These are phyloP conservation scores for Zele albiditarsus DNA, from an alignment of 2,888 invertebrate genomes.

Conservation along the genomic window DNA sequence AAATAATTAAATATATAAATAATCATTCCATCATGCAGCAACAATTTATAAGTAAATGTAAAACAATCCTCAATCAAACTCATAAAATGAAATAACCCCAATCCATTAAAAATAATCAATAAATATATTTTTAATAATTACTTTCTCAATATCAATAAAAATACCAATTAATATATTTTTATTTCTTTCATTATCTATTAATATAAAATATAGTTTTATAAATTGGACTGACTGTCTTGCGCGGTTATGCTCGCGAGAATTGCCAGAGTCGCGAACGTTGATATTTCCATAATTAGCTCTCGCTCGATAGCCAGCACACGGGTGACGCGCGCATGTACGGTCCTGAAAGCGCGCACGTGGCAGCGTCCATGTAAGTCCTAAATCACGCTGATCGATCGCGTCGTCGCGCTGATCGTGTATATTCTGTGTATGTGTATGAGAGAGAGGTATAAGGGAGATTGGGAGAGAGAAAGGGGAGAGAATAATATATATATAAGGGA, in stretches of 20 bases:
- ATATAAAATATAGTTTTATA: not conserved
- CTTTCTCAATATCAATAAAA: not conserved
- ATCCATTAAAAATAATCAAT: not conserved
- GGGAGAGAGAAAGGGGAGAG: slow-evolving; percentile 8
- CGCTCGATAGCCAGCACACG: slow-evolving; percentile 50
- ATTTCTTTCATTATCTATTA: not conserved
- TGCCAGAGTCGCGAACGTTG: slow-evolving; percentile 49
- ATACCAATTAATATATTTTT: not conserved
- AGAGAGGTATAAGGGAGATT: not conserved
- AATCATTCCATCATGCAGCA: not conserved
- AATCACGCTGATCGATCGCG: slow-evolving; percentile 49
- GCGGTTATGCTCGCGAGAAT: slow-evolving; percentile 39
- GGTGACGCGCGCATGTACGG: slow-evolving; percentile 49
- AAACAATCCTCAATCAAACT: too few relatives aligned
- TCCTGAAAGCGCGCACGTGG: slow-evolving; percentile 44
- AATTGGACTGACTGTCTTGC: not conserved
- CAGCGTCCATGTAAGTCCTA: slow-evolving; percentile 46
- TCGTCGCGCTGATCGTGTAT: slow-evolving; percentile 41
- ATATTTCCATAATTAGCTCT: slow-evolving; percentile 54
- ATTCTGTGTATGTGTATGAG: slow-evolving; percentile 16
- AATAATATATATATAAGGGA: not conserved
- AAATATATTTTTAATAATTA: not conserved
- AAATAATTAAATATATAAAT: not conserved
- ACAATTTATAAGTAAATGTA: not conserved
- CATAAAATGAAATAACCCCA: not conserved